Evolutionary conservation across 2,797 vertebrate species (phyloP).

Genomic region (Carduelis carduelis): DNA sequence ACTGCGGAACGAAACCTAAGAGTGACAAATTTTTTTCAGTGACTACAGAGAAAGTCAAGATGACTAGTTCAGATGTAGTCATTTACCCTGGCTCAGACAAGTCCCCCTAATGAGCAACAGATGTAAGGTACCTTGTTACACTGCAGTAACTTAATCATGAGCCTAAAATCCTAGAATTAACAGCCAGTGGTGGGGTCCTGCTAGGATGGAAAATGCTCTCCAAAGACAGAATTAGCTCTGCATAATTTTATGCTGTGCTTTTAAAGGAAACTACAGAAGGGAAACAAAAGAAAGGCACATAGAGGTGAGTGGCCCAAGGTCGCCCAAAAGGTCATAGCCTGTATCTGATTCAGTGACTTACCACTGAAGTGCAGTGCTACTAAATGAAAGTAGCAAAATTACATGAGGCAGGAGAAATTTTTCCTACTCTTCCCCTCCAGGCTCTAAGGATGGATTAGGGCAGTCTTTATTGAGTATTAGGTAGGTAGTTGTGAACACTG

Average conservation of each 20-base stretch:
- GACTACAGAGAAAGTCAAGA: constrained; percentile 19
- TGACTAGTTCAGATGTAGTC: neutral
- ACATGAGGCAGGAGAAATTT: neutral
- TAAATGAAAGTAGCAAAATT: neutral
- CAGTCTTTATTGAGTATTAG: neutral
- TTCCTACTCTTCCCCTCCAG: neutral
- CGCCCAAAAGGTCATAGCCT: neutral
- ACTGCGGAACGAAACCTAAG: neutral
- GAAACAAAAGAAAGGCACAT: neutral
- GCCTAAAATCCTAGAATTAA: neutral
- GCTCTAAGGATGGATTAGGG: neutral
- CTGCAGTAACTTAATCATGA: constrained; percentile 32
- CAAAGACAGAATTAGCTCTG: neutral
- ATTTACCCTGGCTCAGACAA: constrained; percentile 6
- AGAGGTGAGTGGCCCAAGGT: neutral
- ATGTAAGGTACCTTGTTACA: constrained; percentile 31
- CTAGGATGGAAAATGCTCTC: neutral
- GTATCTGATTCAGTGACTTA: neutral
- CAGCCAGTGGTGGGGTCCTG: neutral
- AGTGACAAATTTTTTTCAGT: neutral
- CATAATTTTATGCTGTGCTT: neutral
- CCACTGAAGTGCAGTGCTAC: neutral
- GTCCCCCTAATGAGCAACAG: constrained; percentile 27
- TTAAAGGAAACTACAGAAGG: neutral
- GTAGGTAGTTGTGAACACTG: neutral